Conservation (phyloP, 2,888 invertebrate species). For the Erebia aethiops region DNA sequence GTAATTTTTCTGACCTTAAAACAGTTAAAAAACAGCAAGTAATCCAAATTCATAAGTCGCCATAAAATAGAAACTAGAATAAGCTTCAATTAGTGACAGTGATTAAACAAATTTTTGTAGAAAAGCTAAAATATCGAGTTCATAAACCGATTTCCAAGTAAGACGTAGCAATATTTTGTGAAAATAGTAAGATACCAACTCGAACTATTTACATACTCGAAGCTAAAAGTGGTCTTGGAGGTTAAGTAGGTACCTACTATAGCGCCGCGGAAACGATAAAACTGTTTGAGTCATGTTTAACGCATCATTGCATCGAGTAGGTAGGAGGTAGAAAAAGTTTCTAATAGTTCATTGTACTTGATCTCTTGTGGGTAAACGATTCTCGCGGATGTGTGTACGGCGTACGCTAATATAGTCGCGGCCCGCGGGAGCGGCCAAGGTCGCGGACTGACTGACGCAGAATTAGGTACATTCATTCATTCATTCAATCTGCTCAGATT, state of each 20-base stretch:
- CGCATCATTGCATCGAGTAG: slow-evolving; percentile 35
- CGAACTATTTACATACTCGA: slow-evolving; percentile 10
- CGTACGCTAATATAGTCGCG: slow-evolving; percentile 67
- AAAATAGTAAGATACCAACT: slow-evolving; percentile 1
- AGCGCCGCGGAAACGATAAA: slow-evolving; percentile 40
- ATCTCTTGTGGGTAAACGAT: slow-evolving; percentile 41
- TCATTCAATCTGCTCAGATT: not conserved
- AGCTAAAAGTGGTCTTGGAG: slow-evolving; percentile 13
- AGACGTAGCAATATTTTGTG: slow-evolving; percentile 7
- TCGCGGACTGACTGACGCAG: not conserved
- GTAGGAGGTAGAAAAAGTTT: slow-evolving; percentile 33
- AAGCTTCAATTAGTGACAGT: slow-evolving; percentile 18
- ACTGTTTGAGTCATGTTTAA: slow-evolving; percentile 37
- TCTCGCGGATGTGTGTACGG: slow-evolving; percentile 60
- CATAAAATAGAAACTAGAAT: slow-evolving; percentile 15
- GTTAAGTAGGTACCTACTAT: slow-evolving; percentile 33
- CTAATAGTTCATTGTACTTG: slow-evolving; percentile 37
- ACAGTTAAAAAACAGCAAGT: not conserved
- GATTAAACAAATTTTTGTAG: slow-evolving; percentile 2
- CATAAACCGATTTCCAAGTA: slow-evolving; percentile 4
- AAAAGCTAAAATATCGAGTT: not conserved
- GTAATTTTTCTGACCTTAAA: slow-evolving; percentile 1
- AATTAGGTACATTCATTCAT: slow-evolving; percentile 1
- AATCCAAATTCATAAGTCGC: not conserved
- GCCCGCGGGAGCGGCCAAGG: slow-evolving; percentile 54